Conservation (phyloP, 2,113 vertebrate genomes). For the Muntiacus reevesi region DNA sequence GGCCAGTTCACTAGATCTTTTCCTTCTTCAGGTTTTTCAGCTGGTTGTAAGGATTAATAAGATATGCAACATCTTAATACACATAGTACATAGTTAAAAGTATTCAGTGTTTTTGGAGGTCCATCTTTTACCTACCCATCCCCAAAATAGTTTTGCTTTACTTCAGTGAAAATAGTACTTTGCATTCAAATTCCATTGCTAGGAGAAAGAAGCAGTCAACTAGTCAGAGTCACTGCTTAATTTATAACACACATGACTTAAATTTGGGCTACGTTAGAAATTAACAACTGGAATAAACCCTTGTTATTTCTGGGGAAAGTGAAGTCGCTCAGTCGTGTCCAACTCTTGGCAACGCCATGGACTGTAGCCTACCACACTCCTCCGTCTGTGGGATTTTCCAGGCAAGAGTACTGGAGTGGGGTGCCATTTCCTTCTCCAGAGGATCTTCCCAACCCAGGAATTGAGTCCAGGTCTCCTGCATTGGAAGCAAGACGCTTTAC, state of each 20-base stretch:
- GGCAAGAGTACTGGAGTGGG: not conserved
- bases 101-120: not conserved
- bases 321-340: accelerated
- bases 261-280: not conserved
- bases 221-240: not conserved
- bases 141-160: not conserved
- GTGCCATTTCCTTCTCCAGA: not conserved
- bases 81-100: not conserved
- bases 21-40: not conserved
- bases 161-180: not conserved
- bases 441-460: not conserved
- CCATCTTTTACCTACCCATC: not conserved
- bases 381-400: not conserved
- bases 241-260: not conserved
- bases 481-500: not conserved
- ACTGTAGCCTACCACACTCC: not conserved
- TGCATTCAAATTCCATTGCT: not conserved
- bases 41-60: not conserved
- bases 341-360: not conserved
- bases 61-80: not conserved
- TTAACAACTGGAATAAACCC: not conserved
- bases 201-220: not conserved
- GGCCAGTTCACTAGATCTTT: not conserved
- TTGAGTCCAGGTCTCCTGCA: not conserved
- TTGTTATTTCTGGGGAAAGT: not conserved